Conservation (phyloP, 2,113 vertebrate genomes). For the Elephas maximus region DNA sequence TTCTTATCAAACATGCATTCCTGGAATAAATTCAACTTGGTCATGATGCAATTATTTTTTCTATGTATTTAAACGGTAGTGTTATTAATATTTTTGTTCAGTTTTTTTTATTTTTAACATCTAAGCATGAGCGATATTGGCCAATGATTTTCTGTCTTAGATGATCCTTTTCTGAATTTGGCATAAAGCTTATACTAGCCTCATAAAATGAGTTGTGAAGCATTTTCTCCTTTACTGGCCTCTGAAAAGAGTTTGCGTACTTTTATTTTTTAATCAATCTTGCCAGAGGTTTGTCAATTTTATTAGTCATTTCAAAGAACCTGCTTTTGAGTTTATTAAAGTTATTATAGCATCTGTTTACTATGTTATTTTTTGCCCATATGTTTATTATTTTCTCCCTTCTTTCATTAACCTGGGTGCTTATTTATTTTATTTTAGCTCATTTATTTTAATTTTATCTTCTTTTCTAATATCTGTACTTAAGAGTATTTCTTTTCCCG, state of each 20-base stretch:
- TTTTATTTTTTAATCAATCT: not conserved
- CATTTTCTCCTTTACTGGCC: not conserved
- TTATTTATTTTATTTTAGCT: not conserved
- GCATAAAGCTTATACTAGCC: not conserved
- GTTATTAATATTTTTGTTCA: not conserved
- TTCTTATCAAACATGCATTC: not conserved
- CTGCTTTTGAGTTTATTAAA: not conserved
- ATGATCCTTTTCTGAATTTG: not conserved
- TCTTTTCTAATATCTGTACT: not conserved
- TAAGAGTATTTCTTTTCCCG: not conserved
- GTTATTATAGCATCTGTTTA: not conserved
- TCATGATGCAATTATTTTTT: not conserved
- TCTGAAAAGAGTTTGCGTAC: not conserved
- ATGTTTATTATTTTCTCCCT: slow-evolving; percentile 8
- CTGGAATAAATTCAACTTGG: not conserved
- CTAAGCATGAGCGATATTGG: not conserved
- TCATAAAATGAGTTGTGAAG: slow-evolving; percentile 42
- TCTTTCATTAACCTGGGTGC: not conserved
- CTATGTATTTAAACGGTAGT: not conserved
- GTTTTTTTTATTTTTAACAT: not conserved
- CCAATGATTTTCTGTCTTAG: slow-evolving; percentile 25
- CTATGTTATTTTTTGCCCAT: not conserved
- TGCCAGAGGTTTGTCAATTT: not conserved
- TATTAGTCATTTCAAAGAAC: not conserved
- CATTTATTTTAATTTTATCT: slow-evolving; percentile 15